A percentile compares a stretch with the other conserved stretches of the same genome.
Conservation (phyloP, 2,113 vertebrate genomes). For the Colossoma macropomum region DNA sequence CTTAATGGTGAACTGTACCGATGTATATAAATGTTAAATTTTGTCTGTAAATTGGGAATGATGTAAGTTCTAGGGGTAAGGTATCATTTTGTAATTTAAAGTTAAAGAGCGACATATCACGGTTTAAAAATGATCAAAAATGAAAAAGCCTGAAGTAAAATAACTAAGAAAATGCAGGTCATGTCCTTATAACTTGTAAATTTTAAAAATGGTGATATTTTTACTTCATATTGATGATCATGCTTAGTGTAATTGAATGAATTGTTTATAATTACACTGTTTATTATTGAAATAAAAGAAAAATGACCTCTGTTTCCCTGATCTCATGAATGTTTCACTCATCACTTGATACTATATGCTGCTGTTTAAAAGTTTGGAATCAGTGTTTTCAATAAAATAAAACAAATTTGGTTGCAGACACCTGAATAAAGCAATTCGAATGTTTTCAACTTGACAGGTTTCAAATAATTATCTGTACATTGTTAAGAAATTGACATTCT, state of each 20-base stretch:
- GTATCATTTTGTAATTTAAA: slow-evolving; percentile 86
- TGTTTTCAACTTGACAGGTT: too few relatives aligned
- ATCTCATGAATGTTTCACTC: not conserved
- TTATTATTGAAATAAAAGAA: slow-evolving; percentile 99
- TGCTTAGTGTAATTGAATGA: slow-evolving; percentile 98
- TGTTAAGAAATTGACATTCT: too few relatives aligned
- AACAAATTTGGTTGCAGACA: too few relatives aligned
- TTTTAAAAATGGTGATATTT: slow-evolving; percentile 97
- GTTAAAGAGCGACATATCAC: slow-evolving; percentile 85
- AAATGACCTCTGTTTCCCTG: slow-evolving; percentile 67
- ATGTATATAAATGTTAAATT: slow-evolving; percentile 80
- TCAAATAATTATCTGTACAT: too few relatives aligned
- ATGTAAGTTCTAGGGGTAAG: slow-evolving; percentile 78
- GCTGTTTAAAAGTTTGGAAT: too few relatives aligned
- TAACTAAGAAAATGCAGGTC: slow-evolving; percentile 78
- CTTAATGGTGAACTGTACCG: slow-evolving; percentile 83
- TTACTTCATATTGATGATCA: slow-evolving; percentile 97
- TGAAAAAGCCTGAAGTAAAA: slow-evolving; percentile 62
- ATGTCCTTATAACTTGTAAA: slow-evolving; percentile 92
- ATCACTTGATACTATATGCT: not conserved
- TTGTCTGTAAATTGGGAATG: slow-evolving; percentile 83
- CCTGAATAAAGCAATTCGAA: too few relatives aligned
- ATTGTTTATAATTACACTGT: slow-evolving; percentile 98
- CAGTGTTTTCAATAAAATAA: too few relatives aligned
- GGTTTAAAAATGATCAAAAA: slow-evolving; percentile 67